Base-by-base conservation (phyloP, 2,113 vertebrate genomes). In the Podilymbus podiceps region DNA sequence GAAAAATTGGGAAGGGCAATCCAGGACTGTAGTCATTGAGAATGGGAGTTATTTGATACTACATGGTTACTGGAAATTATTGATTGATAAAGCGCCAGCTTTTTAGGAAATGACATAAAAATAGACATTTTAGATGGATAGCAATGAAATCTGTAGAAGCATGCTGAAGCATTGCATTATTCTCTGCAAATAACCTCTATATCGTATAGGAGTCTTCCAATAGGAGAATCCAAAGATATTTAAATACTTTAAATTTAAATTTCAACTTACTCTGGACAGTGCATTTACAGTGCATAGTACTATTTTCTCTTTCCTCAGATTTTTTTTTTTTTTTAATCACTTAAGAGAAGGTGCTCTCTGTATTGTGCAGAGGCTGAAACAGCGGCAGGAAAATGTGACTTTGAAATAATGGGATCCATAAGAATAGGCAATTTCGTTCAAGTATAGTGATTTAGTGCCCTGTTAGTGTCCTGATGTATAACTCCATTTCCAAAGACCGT, bases 371-470 rank as follows among this genome's bases (percentile, higher is more conserved):
- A 67, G 30, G 33, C 78, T 95, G 75, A 63, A 95, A 85, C 31
- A 73, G 84, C 86, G 91, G 78, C 72, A 95, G 81, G 55, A 95
- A 95, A 90, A 96, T 89, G 84, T 92, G 91, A 96, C 93, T 97
- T 91, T 89, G 90, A 95, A 97, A 94, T 94, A 97, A 95, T 95
- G 91, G 86, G 62, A 88, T 96, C 93, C 94, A 59, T 92, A 92
- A 95, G 96, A 96, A 94, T 72, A 92, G 84, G 95, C 95, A 94
- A 94, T 96, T 97, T 93, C n/a, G 10, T 96, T 97, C 94, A 97
- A 95, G 89, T 95, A 28, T 62, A 60, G 94, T 97, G 95, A 98
- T 97, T 97, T 97, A 97, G 91, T 92, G 91, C 95, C 90, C 94
- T 92, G 83, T 95, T 94, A 94, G 90, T 93, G 77, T 97, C 87